phyloP scores from a whole-genome alignment of 2,797 vertebrate genomes.

The Propithecus deckenii region DNA sequence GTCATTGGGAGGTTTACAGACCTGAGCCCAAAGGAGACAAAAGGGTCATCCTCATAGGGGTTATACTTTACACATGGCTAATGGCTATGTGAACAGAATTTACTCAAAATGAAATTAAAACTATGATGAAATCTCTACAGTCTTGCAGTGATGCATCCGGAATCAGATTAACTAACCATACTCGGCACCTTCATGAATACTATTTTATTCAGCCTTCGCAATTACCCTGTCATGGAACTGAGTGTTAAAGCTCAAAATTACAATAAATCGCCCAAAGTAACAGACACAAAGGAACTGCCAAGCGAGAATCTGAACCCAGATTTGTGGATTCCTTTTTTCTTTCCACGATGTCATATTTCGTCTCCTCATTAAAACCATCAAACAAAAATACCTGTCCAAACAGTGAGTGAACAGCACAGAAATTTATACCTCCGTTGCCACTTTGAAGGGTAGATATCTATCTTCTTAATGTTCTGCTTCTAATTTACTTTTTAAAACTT shows the following conservation, averaged over 20 bases:
- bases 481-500: neutral
- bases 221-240: slow-evolving; percentile 32
- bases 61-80: neutral
- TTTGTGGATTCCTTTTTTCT: neutral
- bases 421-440: neutral
- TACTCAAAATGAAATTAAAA: slow-evolving; percentile 37
- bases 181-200: neutral
- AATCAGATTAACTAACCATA: neutral
- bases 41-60: neutral
- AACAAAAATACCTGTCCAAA: neutral
- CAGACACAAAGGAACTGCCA: neutral
- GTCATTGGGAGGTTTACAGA: no score
- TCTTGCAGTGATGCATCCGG: neutral
- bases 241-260: slow-evolving; percentile 6
- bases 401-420: neutral
- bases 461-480: neutral
- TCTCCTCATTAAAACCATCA: neutral
- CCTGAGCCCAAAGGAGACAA: neutral
- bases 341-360: neutral
- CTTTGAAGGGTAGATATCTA: neutral
- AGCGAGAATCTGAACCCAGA: neutral
- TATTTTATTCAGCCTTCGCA: slow-evolving; percentile 36
- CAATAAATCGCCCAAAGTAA: neutral
- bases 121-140: neutral
- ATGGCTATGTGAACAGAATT: neutral